These are phyloP conservation scores for Troides helena DNA, from an alignment of 2,888 invertebrate genomes.

Conservation along the genomic window DNA sequence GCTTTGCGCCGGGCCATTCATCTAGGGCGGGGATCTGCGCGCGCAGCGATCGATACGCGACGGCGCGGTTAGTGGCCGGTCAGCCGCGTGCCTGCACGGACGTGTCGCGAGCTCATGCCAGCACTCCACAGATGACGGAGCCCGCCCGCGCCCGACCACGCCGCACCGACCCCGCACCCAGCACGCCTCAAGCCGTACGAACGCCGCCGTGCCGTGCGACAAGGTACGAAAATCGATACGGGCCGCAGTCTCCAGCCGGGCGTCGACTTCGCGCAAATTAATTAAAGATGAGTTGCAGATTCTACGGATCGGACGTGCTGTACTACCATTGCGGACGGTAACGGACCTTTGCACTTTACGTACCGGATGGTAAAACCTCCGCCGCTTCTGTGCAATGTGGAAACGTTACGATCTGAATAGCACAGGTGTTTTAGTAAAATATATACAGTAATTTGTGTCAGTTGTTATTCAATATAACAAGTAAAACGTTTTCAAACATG, in stretches of 20 bases:
- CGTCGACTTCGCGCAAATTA: constrained; percentile 25
- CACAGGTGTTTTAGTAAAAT: too few species aligned
- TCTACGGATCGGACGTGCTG: constrained; percentile 13
- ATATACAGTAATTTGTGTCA: too few species aligned
- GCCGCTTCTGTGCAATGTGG: too few species aligned
- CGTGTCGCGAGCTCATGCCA: constrained; percentile 65
- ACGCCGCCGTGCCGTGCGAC: constrained; percentile 51
- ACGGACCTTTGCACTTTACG: too few species aligned
- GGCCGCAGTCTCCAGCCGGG: constrained; percentile 50
- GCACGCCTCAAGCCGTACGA: constrained; percentile 53
- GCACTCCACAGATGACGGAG: constrained; percentile 79
- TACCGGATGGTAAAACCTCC: too few species aligned
- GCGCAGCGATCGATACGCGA: constrained; percentile 70
- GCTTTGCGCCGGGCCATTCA: constrained; percentile 71
- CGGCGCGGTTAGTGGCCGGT: constrained; percentile 65
- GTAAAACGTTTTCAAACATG: too few species aligned
- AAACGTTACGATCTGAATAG: too few species aligned
- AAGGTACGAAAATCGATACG: constrained; percentile 72
- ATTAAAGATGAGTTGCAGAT: constrained; percentile 23
- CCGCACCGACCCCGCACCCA: constrained; percentile 59
- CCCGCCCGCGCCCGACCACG: constrained; percentile 69
- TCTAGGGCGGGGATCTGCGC: constrained; percentile 56
- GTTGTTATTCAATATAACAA: too few species aligned
- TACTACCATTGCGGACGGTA: neutral
- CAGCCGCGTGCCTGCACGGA: constrained; percentile 66